Evolutionary conservation across 2,797 vertebrate genomes (phyloP).

Genomic region (Adelosebastes latens): DNA sequence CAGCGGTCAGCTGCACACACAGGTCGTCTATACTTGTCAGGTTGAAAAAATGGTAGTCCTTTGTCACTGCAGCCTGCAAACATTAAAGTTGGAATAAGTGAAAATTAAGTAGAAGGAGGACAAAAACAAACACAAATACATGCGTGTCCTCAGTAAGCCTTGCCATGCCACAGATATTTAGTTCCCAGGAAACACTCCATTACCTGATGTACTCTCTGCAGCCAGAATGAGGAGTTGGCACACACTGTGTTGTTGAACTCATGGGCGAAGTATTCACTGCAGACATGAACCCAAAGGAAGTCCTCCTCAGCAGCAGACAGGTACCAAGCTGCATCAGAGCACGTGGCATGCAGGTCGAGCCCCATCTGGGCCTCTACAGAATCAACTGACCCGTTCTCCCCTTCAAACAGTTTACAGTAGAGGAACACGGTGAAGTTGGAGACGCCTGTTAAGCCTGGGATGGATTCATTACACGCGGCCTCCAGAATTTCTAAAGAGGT

Average conservation of each 20-base stretch:
- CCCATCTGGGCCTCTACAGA: conserved; percentile 65
- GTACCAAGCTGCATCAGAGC: conserved; percentile 90
- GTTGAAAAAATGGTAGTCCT: conserved; percentile 80
- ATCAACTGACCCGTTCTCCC: conserved; percentile 71
- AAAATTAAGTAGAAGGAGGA: not conserved
- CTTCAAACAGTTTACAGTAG: conserved; percentile 89
- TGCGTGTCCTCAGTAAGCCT: not conserved
- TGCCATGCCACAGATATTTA: not conserved
- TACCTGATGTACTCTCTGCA: conserved; percentile 84
- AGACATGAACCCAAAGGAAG: conserved; percentile 89
- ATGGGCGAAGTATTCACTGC: conserved; percentile 87
- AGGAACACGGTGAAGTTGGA: conserved; percentile 92
- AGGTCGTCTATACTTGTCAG: conserved; percentile 83
- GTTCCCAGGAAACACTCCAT: conserved; percentile 15
- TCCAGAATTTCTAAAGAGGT: conserved; percentile 84
- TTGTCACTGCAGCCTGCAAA: conserved; percentile 75
- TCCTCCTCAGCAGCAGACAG: conserved; percentile 87
- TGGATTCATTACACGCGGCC: conserved; percentile 87
- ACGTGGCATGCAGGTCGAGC: conserved; percentile 83
- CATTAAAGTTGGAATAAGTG: not conserved
- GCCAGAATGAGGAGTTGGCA: conserved; percentile 87
- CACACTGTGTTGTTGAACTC: conserved; percentile 90
- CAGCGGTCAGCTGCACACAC: conserved; percentile 82
- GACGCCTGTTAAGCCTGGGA: conserved; percentile 84
- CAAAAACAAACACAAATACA: not conserved